A percentile compares a stretch with the other conserved stretches of the same genome.
These are phyloP conservation scores for Suricata suricatta DNA, from an alignment of 2,113 vertebrate species.

Conservation along the genomic window DNA sequence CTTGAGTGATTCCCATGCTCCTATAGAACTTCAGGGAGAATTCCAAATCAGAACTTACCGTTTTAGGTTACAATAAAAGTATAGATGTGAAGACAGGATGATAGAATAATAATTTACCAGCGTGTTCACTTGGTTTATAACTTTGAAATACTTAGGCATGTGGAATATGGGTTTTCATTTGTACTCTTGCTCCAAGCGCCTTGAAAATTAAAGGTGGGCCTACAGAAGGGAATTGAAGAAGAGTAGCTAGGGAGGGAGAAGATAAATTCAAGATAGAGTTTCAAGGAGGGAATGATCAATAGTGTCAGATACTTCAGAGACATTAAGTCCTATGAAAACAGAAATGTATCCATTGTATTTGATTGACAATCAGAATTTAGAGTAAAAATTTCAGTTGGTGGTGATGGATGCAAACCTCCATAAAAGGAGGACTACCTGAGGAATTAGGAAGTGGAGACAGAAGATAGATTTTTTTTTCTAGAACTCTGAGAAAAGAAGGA, in stretches of 20 bases:
- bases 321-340: neutral
- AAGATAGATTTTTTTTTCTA: neutral
- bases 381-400: neutral
- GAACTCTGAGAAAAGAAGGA: neutral
- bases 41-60: neutral
- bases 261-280: neutral
- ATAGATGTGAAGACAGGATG: neutral
- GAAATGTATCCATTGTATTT: neutral
- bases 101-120: neutral
- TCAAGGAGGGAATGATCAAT: neutral
- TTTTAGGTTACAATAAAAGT: neutral
- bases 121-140: neutral
- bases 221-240: neutral
- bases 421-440: neutral
- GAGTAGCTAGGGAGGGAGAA: neutral
- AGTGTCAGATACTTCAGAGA: neutral
- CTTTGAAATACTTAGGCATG: neutral
- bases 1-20: neutral
- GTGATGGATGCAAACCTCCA: neutral
- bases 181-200: neutral
- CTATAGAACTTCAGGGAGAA: neutral
- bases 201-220: neutral
- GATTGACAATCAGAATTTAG: neutral
- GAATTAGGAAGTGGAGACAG: neutral
- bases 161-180: neutral